Base-by-base conservation (phyloP, 2,888 invertebrate genomes). In the Heteromyza rotundicornis region DNA sequence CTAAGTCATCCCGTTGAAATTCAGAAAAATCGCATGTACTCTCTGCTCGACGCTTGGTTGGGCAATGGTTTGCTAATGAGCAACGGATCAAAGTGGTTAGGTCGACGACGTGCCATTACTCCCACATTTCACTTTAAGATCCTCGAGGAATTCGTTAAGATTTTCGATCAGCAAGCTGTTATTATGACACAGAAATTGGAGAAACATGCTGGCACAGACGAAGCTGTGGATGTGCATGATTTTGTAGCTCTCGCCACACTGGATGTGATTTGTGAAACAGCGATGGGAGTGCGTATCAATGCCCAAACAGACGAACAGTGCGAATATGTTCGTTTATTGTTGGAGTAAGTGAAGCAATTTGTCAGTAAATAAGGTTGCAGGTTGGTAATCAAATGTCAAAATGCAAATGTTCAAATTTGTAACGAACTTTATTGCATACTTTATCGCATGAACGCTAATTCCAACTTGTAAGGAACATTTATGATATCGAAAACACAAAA, bases 121-220 rank as follows among this genome's bases (percentile, higher is more conserved):
- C 91, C 92, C 1, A 87, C 92, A 0, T 92, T 92, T 77, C 92
- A 92, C 79, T 92, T 92, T 76, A 89, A 89, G 73, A 91, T 92
- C 58, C 80, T 92, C 40, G 89, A 91, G 75, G 87, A 90, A 70
- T 92, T 91, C 79, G 80, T 90, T 10, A 88, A 88, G 2, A 86
- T 90, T 0, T 92, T 92, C 76, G 87, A 90, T 70, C 87, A 87
- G 64, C 89, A 90, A 66, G 85, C 87, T 22, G 79, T 82, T 20
- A 83, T 88, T 19, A 81, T 92, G 68, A 77, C 86, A 0, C 77
- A 86, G 0, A 86, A 87, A 68, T 76, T 91, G 20, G 1, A 77
- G 86, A 1, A 86, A 86, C 51, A 60, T 51, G 55, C 60, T 7
- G 12, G 16, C n/a, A 53, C 47, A 1, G 19, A 24, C n/a, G 20